Base-by-base conservation (phyloP, 1,140 invertebrate genomes). In the Microplitis demolitor region DNA sequence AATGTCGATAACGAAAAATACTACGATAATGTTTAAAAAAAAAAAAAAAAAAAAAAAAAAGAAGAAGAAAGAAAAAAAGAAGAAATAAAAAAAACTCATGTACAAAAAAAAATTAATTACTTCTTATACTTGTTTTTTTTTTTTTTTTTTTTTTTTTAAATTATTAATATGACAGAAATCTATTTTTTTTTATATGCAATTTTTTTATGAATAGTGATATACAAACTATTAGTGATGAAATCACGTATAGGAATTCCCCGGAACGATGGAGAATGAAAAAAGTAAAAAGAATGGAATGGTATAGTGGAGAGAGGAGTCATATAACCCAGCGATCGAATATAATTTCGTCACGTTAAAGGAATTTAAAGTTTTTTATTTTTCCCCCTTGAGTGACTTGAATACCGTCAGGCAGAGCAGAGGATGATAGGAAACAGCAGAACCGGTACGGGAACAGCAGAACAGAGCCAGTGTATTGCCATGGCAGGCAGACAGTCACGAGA, bases 1-100 rank as follows among this genome's bases (percentile, higher is more conserved):
- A 85, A 86, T 87, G 84, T 87, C 85, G 84, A 86, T 87, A 87
- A 85, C 83, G 83, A 85, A 87, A 87, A 86, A 86, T 78, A 77
- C 77, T 66, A 61, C 77, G 77, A 76, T 68, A 72, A 77, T 75
- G 80, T 78, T 78, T 75, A 75, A 78, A 75, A 69, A 56, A 66
- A 69, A 75, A 66, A 76, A 76, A 78, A 76, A 72, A 62, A 66
- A 69, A 75, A 66, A 60, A 63, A 50, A 68, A 51, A 73, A n/a
- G n/a, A n/a, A n/a, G n/a, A 75, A 75, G 73, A 73, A 66, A 69
- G 77, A 80, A 77, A 78, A 78, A 14, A 45, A 45, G 5, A 9
- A 39, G 5, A 1, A 39, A 39, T 8, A 39, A 39, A 39, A 37
- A 37, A 37, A 37, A 37, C n/a, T n/a, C 34, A 16, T 54, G 73